These are phyloP conservation scores for Chrysolina oricalcia DNA, from an alignment of 2,888 invertebrate genomes.

Conservation along the genomic window DNA sequence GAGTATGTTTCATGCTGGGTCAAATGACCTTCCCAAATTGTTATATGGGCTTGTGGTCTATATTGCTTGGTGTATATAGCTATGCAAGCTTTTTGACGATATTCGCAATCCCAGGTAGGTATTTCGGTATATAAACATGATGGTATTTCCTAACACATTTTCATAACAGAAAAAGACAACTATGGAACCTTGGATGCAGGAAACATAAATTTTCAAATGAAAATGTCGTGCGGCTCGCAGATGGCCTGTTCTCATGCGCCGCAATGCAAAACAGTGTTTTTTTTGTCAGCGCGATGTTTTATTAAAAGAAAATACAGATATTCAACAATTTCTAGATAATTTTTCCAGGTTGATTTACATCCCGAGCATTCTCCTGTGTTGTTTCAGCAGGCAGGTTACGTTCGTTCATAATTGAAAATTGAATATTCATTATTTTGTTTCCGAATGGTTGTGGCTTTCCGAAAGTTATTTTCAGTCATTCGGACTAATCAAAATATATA, in stretches of 20 bases:
- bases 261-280: conserved; percentile 4
- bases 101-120: no score
- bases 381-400: conserved; percentile 23
- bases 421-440: conserved; percentile 24
- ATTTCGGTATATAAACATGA: no score
- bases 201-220: not conserved
- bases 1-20: no score
- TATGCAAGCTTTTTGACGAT: no score
- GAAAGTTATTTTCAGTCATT: not conserved
- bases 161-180: not conserved
- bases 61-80: no score
- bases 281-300: conserved; percentile 51
- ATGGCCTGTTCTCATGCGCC: conserved; percentile 15
- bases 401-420: conserved; percentile 7
- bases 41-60: no score
- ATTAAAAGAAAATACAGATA: conserved; percentile 54
- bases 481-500: not conserved
- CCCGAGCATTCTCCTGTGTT: conserved; percentile 2
- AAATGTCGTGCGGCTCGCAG: conserved; percentile 10
- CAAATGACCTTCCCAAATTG: no score
- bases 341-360: conserved; percentile 28
- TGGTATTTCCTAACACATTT: no score
- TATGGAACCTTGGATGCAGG: not conserved
- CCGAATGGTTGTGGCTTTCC: not conserved
- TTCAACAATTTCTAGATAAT: conserved; percentile 20